Base-by-base conservation (phyloP, 2,113 vertebrate species). In the Naja naja region DNA sequence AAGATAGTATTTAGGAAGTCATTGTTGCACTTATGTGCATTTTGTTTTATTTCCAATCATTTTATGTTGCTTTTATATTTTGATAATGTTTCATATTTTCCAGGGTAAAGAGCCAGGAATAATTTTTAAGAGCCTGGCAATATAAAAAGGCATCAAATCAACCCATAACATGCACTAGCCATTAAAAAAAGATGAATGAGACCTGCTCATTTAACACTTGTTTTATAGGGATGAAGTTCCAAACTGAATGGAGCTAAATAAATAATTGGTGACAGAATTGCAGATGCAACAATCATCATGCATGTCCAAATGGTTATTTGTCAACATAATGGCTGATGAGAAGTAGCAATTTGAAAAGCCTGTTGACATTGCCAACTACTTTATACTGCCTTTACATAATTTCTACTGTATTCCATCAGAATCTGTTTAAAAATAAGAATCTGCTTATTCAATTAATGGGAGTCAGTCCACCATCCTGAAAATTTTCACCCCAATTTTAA, bases 401-500 rank as follows among this genome's bases (percentile, higher is more conserved):
- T 93, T 91, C 58, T 92, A 93, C 90, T 58, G 30, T 95, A 54
- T 95, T 93, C 87, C 74, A 64, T 90, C 43, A 85, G 52, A 90
- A 89, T 2, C 5, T 60, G 55, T 93, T 96, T 87, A 94, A 43
- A 22, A 69, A 69, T 69, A 69, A 69, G 52, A 91, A 89, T 1
- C 7, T 60, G 85, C 94, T 96, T 91, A 87, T 90, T 90, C 87
- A 8, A 56, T 81, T 58, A 93, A 64, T 25, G 93, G 0, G 55
- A 87, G 87, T 45, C 34, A 30, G 9, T 87, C 86, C 86, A 90
- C 94, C 53, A 64, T 90, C 89, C 90, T 95, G 86, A 94, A 87
- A 96, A 92, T 39, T 60, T 56, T 58, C 89, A 94, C 94, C 74
- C 49, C 74, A 49, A 93, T 95, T 96, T 96, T 94, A 94, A 93